Conservation (phyloP, 2,888 invertebrate genomes). For the Watsonalla cultraria region DNA sequence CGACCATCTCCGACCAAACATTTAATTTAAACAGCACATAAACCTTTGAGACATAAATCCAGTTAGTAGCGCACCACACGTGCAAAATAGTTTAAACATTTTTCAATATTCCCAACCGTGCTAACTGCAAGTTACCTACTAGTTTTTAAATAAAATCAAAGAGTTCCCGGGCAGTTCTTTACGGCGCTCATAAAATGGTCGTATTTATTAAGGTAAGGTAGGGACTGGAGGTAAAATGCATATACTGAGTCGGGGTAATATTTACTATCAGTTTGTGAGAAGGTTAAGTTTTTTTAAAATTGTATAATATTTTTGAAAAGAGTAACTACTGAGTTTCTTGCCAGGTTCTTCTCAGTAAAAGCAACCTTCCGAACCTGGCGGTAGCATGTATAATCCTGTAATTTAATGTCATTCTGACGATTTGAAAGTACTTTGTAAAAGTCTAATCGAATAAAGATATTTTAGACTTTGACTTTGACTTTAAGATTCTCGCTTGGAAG, state of each 20-base stretch:
- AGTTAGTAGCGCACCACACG: constrained; percentile 2
- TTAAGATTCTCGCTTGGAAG: too few relatives aligned
- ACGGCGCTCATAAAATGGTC: constrained; percentile 38
- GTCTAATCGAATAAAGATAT: too few relatives aligned
- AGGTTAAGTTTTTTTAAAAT: neutral
- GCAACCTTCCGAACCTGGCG: too few relatives aligned
- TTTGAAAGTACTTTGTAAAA: too few relatives aligned
- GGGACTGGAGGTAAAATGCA: neutral
- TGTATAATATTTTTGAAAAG: too few relatives aligned
- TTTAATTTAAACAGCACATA: neutral
- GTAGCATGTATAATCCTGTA: too few relatives aligned
- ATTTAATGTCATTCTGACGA: too few relatives aligned
- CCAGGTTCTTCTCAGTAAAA: too few relatives aligned
- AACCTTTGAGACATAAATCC: neutral
- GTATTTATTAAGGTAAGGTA: constrained; percentile 19
- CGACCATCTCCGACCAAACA: too few relatives aligned
- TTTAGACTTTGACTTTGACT: too few relatives aligned
- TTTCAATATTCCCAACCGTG: constrained; percentile 33
- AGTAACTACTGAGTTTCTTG: too few relatives aligned
- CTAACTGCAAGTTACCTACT: constrained; percentile 34
- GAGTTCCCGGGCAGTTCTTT: constrained; percentile 32
- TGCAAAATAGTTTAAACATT: constrained; percentile 16
- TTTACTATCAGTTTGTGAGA: neutral
- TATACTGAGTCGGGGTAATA: neutral
- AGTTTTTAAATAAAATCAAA: constrained; percentile 51